Evolutionary conservation across 2,797 vertebrate species (phyloP), one percentile per base, ranked within the genome.

Genomic region (Tenualosa ilisha): DNA sequence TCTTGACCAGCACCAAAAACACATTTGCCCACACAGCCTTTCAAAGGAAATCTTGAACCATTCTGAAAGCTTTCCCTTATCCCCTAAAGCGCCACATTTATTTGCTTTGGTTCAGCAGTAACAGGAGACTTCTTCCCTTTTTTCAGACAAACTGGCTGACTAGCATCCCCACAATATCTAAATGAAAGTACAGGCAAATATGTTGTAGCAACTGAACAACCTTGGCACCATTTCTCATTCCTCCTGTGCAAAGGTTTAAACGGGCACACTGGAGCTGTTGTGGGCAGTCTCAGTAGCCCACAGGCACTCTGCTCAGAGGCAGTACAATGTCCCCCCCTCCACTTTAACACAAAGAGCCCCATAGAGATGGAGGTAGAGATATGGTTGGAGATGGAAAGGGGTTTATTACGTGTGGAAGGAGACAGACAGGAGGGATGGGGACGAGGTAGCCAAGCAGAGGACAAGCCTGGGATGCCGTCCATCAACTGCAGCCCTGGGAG

Each of bases 201-300:
- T n/a, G 20, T 61, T 61, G 24, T 61, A 51, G 7, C 50, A 51
- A 54, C 56, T 8, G 0, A 61, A 24, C 20, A 61, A 61, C 56
- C 56, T 61, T n/a, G 20, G 22, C 56, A 61, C 56, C 20, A 7
- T n/a, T n/a, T 24, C 22, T 7, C 20, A n/a, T n/a, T n/a, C n/a
- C 56, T n/a, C 56, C 56, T 61, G 56, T 61, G 56, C 56, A 61
- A n/a, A 61, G 56, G 56, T 61, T 61, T 61, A n/a, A 61, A 61
- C 22, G 22, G 54, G 20, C 56, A n/a, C 22, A 59, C 22, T 59
- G 56, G 56, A 20, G 0, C 11, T 3, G 17, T 22, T 59, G 56
- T 22, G n/a, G 56, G 22, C 50, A n/a, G 56, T 61, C 56, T n/a
- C 56, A 7, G 20, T 8, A 61, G 4, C 56, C 22, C 56, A 7